phyloP scores from a whole-genome alignment of 2,888 invertebrate genomes.

The Nezara viridula region DNA sequence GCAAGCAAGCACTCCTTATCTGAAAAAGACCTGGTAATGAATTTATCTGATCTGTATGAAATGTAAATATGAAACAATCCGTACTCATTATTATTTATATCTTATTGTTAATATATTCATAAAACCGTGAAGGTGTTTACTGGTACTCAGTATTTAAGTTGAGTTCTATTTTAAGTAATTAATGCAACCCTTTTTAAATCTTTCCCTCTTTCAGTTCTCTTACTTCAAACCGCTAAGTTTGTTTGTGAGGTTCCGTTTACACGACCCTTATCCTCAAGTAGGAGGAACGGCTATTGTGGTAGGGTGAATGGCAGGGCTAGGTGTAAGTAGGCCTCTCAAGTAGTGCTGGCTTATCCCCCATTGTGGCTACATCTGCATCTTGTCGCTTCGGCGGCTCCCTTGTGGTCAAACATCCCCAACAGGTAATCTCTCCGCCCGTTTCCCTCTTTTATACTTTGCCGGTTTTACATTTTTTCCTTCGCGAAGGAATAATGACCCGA shows the following conservation, averaged over 20 bases:
- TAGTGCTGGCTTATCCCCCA: constrained; percentile 36
- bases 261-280: background rate
- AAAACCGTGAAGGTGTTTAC: too few relatives aligned
- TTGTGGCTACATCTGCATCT: constrained; percentile 18
- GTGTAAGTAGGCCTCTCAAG: constrained; percentile 42
- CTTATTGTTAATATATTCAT: too few relatives aligned
- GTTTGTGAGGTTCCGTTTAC: background rate
- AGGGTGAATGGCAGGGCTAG: background rate
- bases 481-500: background rate
- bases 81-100: too few relatives aligned
- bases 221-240: too few relatives aligned
- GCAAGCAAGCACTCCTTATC: too few relatives aligned
- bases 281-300: background rate
- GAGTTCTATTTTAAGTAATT: too few relatives aligned
- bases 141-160: too few relatives aligned
- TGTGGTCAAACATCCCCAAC: constrained; percentile 29
- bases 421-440: background rate
- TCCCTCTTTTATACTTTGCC: background rate
- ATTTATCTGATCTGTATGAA: too few relatives aligned
- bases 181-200: too few relatives aligned
- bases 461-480: background rate
- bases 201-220: too few relatives aligned
- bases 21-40: too few relatives aligned
- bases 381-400: background rate
- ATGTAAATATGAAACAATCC: too few relatives aligned